Evolutionary conservation across 1,140 invertebrate species (phyloP).

Genomic region (Whitmania pigra): DNA sequence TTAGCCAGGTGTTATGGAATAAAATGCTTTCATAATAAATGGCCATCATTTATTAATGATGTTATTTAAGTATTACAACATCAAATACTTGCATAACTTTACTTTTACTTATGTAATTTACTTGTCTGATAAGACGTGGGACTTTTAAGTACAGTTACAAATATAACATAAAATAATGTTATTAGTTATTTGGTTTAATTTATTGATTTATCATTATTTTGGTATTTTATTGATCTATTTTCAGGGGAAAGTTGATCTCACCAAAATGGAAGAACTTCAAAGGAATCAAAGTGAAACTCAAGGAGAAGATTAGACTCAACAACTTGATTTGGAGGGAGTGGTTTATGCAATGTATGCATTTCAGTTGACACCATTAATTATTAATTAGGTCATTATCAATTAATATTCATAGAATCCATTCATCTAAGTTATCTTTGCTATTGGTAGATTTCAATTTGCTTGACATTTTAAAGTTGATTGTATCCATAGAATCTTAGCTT

Average conservation of each 20-base stretch:
- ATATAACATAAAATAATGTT: too few relatives aligned
- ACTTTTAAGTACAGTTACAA: background rate
- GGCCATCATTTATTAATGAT: background rate
- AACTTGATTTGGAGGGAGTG: conserved; percentile 99
- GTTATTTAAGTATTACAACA: background rate
- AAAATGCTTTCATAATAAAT: background rate
- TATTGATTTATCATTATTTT: background rate
- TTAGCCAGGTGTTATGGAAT: background rate
- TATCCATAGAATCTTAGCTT: too few relatives aligned
- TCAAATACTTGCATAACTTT: background rate
- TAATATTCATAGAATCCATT: too few relatives aligned
- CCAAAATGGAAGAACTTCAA: conserved; percentile 99
- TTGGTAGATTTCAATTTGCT: too few relatives aligned
- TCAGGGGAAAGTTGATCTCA: conserved; percentile 89
- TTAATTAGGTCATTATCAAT: too few relatives aligned
- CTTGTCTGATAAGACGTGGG: background rate
- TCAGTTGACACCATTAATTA: too few relatives aligned
- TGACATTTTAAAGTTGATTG: too few relatives aligned
- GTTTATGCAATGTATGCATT: conserved; percentile 94
- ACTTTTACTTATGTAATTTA: background rate
- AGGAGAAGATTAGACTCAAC: conserved; percentile 96
- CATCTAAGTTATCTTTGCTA: too few relatives aligned
- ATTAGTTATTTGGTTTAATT: background rate
- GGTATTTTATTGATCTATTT: conserved; percentile 34
- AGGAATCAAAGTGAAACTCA: conserved; percentile 86